Conservation (phyloP, 1,140 invertebrate genomes). For the Chymomyza costata region DNA sequence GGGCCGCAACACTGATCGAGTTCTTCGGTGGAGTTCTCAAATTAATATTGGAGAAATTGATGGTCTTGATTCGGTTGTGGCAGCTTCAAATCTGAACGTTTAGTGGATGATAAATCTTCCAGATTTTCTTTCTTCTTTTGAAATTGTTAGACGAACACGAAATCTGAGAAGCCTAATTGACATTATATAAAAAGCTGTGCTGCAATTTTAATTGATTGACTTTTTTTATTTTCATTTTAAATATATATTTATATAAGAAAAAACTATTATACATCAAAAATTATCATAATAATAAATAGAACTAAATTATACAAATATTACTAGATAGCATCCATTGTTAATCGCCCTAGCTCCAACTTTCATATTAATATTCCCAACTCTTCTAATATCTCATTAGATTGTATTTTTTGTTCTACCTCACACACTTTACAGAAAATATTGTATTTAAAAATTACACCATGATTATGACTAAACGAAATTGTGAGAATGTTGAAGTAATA, state of each 20-base stretch:
- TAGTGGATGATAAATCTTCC: too few species aligned
- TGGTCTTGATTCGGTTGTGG: too few species aligned
- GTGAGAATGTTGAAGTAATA: slow-evolving; percentile 68
- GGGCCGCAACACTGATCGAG: too few species aligned
- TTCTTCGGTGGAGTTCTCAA: too few species aligned
- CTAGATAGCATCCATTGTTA: slow-evolving; percentile 57
- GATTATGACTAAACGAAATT: slow-evolving; percentile 69
- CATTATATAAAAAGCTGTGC: too few species aligned
- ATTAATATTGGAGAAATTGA: too few species aligned
- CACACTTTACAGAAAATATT: slow-evolving; percentile 39
- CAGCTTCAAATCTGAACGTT: too few species aligned
- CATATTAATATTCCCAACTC: too few species aligned
- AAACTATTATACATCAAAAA: slow-evolving; percentile 72
- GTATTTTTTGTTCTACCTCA: slow-evolving; percentile 36
- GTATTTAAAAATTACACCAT: slow-evolving; percentile 62
- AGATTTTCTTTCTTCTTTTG: too few species aligned
- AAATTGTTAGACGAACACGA: too few species aligned
- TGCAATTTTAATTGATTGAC: slow-evolving; percentile 70
- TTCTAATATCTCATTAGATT: too few species aligned
- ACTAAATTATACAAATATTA: slow-evolving; percentile 73
- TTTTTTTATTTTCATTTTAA: slow-evolving; percentile 60
- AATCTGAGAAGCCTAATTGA: too few species aligned
- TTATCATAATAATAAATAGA: slow-evolving; percentile 72
- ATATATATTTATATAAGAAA: slow-evolving; percentile 60
- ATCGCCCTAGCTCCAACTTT: slow-evolving; percentile 17